These are phyloP conservation scores for Tringa solitaria DNA, from an alignment of 2,113 vertebrate genomes.

Conservation along the genomic window DNA sequence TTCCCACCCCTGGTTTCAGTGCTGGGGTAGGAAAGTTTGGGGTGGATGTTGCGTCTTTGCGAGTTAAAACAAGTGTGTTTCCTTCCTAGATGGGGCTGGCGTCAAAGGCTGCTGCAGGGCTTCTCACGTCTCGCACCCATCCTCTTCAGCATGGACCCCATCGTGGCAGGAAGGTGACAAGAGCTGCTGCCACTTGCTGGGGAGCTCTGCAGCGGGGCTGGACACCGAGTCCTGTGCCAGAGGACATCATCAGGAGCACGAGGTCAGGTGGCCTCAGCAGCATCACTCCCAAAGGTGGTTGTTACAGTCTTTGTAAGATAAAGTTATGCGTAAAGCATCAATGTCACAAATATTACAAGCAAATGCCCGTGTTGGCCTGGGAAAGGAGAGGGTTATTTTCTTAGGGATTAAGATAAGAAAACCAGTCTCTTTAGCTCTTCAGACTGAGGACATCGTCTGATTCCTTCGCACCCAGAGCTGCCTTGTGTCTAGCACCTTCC, in stretches of 20 bases:
- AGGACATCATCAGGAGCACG: rapidly evolving
- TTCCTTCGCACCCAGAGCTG: not conserved
- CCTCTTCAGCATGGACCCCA: not conserved
- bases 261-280: not conserved
- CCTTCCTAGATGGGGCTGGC: not conserved
- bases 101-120: not conserved
- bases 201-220: not conserved
- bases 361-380: not conserved
- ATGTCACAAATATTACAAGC: not conserved
- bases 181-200: not conserved
- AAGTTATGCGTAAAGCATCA: not conserved
- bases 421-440: not conserved
- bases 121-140: not conserved
- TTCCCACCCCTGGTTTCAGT: not conserved
- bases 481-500: not conserved
- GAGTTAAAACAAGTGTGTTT: not conserved
- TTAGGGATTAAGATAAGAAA: not conserved
- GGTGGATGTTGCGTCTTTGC: not conserved
- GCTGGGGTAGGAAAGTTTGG: not conserved
- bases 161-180: not conserved
- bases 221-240: not conserved
- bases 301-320: not conserved
- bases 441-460: not conserved
- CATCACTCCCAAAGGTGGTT: not conserved
- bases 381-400: not conserved